Evolutionary conservation across 2,888 invertebrate species (phyloP).

Genomic region (Chouioia cunea): DNA sequence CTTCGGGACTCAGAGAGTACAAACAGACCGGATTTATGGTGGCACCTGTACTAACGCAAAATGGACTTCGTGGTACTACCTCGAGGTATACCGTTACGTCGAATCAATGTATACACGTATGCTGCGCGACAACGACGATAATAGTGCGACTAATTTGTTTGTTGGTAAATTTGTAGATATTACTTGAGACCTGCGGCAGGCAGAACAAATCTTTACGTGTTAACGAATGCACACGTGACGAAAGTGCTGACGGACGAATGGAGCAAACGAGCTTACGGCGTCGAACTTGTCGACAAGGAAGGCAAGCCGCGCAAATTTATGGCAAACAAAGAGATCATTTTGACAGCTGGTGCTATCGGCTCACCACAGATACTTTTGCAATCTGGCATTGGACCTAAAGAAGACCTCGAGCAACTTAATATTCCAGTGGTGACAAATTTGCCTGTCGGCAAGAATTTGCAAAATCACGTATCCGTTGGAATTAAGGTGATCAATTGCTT

Average conservation of each 20-base stretch:
- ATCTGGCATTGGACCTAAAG: conserved; percentile 71
- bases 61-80: conserved; percentile 70
- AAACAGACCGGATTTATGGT: conserved; percentile 67
- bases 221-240: conserved; percentile 70
- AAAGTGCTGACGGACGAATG: conserved; percentile 62
- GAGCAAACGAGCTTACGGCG: conserved; percentile 73
- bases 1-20: conserved; percentile 55
- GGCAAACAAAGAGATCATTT: conserved; percentile 70
- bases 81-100: too few species aligned
- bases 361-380: conserved; percentile 71
- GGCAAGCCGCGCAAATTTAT: conserved; percentile 65
- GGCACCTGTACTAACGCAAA: conserved; percentile 66
- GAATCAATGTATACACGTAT: too few species aligned
- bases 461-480: conserved; percentile 65
- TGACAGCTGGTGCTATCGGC: conserved; percentile 71
- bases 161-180: conserved; percentile 65
- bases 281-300: conserved; percentile 67
- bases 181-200: conserved; percentile 68
- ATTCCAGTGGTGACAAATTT: conserved; percentile 59
- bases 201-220: conserved; percentile 68
- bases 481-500: conserved; percentile 53
- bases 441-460: conserved; percentile 64
- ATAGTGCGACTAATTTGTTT: too few species aligned
- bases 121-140: too few species aligned
- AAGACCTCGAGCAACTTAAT: conserved; percentile 64